Evolutionary conservation across 2,888 invertebrate species (phyloP).

Genomic region (Amphipyra berbera): DNA sequence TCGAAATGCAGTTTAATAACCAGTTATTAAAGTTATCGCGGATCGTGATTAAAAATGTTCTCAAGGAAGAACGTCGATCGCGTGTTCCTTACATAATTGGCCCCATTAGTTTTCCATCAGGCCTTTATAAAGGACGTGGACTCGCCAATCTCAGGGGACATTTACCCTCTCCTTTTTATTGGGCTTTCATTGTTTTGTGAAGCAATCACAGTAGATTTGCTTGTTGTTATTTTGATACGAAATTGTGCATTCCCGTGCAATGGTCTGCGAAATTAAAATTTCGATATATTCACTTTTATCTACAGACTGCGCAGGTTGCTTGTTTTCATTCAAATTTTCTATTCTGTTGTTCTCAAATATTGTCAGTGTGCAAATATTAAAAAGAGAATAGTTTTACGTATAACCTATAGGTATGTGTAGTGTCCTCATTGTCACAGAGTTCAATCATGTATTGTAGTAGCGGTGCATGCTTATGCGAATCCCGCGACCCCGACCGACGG

Average conservation of each 20-base stretch:
- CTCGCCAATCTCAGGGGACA: conserved; percentile 32
- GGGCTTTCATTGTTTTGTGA: conserved; percentile 11
- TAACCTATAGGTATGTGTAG: too few species aligned
- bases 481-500: too few species aligned
- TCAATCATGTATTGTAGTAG: too few species aligned
- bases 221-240: conserved; percentile 19
- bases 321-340: conserved; percentile 23
- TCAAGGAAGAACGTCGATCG: conserved; percentile 34
- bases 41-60: conserved; percentile 36
- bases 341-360: conserved; percentile 7
- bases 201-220: conserved; percentile 18
- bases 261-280: conserved; percentile 47
- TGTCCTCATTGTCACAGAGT: too few species aligned
- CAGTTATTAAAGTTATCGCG: conserved; percentile 34
- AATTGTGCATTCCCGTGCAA: conserved; percentile 41
- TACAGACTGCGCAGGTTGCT: conserved; percentile 1
- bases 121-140: conserved; percentile 57
- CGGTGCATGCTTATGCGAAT: too few species aligned
- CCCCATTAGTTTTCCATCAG: conserved; percentile 76
- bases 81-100: conserved; percentile 52
- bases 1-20: conserved; percentile 30
- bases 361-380: not conserved
- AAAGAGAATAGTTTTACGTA: too few species aligned
- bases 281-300: conserved; percentile 21
- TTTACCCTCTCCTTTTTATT: conserved; percentile 2